phyloP scores from a whole-genome alignment of 2,113 vertebrate genomes.

The Telmatochromis brachygnathus region DNA sequence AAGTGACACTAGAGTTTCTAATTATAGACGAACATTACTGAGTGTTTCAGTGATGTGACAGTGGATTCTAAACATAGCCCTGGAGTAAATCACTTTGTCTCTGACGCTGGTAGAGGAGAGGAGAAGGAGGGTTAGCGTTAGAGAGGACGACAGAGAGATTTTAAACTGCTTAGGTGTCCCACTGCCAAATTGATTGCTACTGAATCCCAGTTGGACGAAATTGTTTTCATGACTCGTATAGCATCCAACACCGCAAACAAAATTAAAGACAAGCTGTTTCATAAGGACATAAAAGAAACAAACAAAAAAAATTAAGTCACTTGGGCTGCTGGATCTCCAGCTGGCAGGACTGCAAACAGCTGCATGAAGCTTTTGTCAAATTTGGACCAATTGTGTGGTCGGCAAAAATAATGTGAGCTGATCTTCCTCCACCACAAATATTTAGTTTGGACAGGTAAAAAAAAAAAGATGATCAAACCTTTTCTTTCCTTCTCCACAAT shows the following conservation, averaged over 20 bases:
- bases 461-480: neutral
- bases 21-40: slow-evolving; percentile 54
- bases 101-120: neutral
- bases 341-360: neutral
- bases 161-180: neutral
- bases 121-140: neutral
- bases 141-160: neutral
- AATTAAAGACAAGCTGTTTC: slow-evolving; percentile 9
- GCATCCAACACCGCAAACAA: neutral
- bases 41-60: slow-evolving; percentile 31
- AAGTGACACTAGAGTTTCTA: slow-evolving; percentile 41
- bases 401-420: neutral
- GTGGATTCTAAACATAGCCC: slow-evolving; percentile 30
- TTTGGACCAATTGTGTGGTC: neutral
- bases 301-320: neutral
- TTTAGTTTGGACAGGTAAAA: neutral
- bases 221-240: neutral
- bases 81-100: slow-evolving; percentile 11
- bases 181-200: neutral
- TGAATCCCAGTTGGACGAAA: neutral
- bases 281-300: neutral
- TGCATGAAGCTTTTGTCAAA: neutral
- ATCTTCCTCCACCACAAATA: neutral
- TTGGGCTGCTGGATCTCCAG: neutral
- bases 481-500: neutral